Evolutionary conservation across 1,140 invertebrate species (phyloP).

Genomic region (Pectinophora gossypiella): DNA sequence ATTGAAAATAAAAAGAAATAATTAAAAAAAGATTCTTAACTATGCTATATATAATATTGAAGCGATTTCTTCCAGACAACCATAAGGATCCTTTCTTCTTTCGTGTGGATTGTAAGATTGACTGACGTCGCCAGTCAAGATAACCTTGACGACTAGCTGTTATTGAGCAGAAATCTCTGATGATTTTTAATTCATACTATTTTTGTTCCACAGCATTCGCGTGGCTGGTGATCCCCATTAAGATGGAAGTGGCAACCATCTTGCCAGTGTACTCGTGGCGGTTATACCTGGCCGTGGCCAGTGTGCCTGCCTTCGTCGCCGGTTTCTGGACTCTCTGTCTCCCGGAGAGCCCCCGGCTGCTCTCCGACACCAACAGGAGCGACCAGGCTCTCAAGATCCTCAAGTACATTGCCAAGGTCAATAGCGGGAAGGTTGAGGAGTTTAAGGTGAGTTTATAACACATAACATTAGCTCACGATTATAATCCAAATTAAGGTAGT

Average conservation of each 20-base stretch:
- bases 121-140: too few species aligned
- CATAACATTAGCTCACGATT: too few species aligned
- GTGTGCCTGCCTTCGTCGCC: slow-evolving; percentile 75
- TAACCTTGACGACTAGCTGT: too few species aligned
- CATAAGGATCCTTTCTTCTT: too few species aligned
- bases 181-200: neutral
- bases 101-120: too few species aligned
- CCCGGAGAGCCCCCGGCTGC: slow-evolving; percentile 87
- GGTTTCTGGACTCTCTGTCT: slow-evolving; percentile 76
- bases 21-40: too few species aligned
- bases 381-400: slow-evolving; percentile 79
- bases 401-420: slow-evolving; percentile 76
- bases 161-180: too few species aligned
- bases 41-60: too few species aligned
- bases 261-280: slow-evolving; percentile 79
- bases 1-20: too few species aligned
- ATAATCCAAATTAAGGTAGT: too few species aligned
- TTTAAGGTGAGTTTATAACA: slow-evolving; percentile 36
- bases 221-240: slow-evolving; percentile 79
- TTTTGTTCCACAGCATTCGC: slow-evolving; percentile 74
- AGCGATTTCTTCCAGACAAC: too few species aligned
- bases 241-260: slow-evolving; percentile 49
- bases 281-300: slow-evolving; percentile 76
- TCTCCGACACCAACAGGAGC: slow-evolving; percentile 78
- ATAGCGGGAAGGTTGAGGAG: slow-evolving; percentile 66